phyloP scores from a whole-genome alignment of 2,888 invertebrate genomes.

The Piscicola geometra region DNA sequence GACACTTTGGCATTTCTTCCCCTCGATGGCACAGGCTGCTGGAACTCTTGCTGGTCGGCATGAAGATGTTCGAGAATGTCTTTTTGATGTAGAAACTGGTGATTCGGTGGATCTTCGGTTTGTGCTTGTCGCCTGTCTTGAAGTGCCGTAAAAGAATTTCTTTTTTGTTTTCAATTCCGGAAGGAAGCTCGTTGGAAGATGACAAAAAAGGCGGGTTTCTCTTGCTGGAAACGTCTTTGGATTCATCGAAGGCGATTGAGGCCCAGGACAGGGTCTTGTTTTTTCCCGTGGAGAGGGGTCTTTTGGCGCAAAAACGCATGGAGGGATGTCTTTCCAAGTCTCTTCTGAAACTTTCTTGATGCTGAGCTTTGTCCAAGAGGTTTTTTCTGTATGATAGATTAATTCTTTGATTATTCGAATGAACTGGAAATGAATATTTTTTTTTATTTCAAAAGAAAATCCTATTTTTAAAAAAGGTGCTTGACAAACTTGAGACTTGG shows the following conservation, averaged over 20 bases:
- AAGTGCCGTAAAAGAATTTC: background rate
- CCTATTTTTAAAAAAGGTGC: background rate
- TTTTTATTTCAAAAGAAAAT: background rate
- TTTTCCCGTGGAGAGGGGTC: background rate
- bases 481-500: background rate
- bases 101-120: constrained; percentile 4
- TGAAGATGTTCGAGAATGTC: constrained; percentile 11
- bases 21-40: background rate
- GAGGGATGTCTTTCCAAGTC: constrained; percentile 30
- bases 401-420: too few relatives aligned
- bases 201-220: background rate
- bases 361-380: background rate
- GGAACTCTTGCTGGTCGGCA: background rate
- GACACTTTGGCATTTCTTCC: background rate
- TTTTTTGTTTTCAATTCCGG: background rate
- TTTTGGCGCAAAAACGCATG: constrained; percentile 15
- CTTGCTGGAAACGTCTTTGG: background rate
- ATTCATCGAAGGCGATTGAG: background rate
- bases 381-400: background rate
- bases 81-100: constrained; percentile 16
- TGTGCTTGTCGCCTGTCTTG: constrained; percentile 1
- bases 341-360: background rate
- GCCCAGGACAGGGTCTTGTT: constrained; percentile 3
- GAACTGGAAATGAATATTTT: too few relatives aligned
- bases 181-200: background rate